Percentiles rank a stretch among this genome's conserved stretches.
Evolutionary conservation across 2,797 vertebrate genomes (phyloP).

Genomic region (Rhabdomys pumilio): DNA sequence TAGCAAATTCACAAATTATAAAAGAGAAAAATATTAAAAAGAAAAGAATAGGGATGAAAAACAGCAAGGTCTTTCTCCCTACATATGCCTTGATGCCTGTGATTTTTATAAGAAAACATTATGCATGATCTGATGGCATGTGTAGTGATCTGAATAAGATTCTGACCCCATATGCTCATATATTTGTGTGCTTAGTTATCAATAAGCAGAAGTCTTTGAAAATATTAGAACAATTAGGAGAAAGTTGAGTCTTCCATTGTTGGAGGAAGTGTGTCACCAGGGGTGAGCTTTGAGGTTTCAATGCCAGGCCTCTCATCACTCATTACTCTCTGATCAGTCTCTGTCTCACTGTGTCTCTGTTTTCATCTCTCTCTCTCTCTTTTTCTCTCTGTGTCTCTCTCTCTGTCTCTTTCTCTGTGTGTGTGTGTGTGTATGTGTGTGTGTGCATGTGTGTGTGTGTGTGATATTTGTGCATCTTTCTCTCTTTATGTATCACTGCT

Average conservation of each 20-base stretch:
- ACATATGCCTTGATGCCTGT: no score
- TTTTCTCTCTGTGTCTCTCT: no score
- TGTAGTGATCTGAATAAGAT: no score
- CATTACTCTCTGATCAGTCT: neutral
- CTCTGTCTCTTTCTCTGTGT: neutral
- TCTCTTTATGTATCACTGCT: no score
- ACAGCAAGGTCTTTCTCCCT: no score
- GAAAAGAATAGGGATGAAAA: neutral
- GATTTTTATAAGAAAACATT: neutral
- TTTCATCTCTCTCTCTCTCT: neutral
- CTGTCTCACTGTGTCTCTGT: neutral
- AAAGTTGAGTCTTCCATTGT: no score
- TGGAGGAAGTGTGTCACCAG: no score
- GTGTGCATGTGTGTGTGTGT: neutral
- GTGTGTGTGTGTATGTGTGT: neutral
- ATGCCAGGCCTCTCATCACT: neutral
- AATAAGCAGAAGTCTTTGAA: neutral
- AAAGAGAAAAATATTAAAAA: neutral
- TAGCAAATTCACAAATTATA: neutral
- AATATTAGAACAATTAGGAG: neutral
- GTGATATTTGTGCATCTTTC: neutral
- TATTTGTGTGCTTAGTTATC: neutral
- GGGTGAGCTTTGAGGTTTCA: neutral
- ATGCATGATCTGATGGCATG: no score
- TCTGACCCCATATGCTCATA: neutral